Evolutionary conservation across 1,140 invertebrate species (phyloP).

Genomic region (Caenorhabditis latens): DNA sequence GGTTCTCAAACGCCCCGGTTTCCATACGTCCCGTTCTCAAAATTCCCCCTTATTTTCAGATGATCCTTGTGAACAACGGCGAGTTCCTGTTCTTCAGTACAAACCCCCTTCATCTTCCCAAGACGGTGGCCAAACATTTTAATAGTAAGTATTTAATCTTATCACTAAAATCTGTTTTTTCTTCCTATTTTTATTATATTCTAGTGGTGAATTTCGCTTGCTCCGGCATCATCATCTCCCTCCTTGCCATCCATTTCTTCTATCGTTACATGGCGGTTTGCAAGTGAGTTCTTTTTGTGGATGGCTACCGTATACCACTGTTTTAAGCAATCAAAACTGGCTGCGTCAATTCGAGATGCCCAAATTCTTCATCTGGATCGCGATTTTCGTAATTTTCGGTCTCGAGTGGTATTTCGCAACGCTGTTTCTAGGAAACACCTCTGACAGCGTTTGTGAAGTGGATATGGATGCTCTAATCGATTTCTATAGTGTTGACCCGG

Average conservation of each 20-base stretch:
- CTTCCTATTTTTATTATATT: too few species aligned
- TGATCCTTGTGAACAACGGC: conserved; percentile 8
- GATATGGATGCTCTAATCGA: background rate
- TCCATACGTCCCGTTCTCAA: too few species aligned
- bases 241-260: conserved; percentile 35
- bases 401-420: conserved; percentile 28
- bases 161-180: too few species aligned
- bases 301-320: background rate
- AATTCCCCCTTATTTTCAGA: background rate
- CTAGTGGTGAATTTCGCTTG: conserved; percentile 44
- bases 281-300: too few species aligned
- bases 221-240: conserved; percentile 35
- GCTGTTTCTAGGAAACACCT: background rate
- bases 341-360: conserved; percentile 18
- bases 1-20: too few species aligned
- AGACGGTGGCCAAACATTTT: conserved; percentile 11
- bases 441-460: background rate
- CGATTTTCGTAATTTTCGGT: conserved; percentile 13
- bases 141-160: background rate
- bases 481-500: background rate
- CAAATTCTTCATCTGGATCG: conserved; percentile 38
- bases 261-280: conserved; percentile 43
- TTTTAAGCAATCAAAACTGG: conserved; percentile 42
- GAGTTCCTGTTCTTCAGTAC: conserved; percentile 34
- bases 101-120: background rate